A percentile compares a stretch with the other conserved stretches of the same genome.
These are phyloP conservation scores for Alosa sapidissima DNA, from an alignment of 2,797 vertebrate genomes.

Conservation along the genomic window DNA sequence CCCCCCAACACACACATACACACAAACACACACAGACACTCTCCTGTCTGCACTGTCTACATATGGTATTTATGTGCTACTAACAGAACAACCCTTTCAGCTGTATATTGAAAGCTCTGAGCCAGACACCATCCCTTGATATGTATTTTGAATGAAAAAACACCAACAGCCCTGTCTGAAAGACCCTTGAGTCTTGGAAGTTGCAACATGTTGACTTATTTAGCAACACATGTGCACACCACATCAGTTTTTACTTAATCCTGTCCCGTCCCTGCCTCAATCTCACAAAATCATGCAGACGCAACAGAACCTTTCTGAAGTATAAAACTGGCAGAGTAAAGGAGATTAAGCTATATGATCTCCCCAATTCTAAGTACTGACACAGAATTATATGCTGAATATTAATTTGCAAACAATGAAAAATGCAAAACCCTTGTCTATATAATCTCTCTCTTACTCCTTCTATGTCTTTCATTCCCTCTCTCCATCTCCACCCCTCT, in stretches of 20 bases:
- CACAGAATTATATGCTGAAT: background rate
- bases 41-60: background rate
- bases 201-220: background rate
- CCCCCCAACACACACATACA: background rate
- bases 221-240: background rate
- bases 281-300: background rate
- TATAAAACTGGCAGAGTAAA: background rate
- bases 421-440: background rate
- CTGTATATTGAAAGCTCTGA: background rate
- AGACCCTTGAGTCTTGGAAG: background rate
- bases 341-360: background rate
- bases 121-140: no score
- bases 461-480: background rate
- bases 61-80: background rate
- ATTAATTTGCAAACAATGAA: background rate
- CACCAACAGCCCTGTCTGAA: background rate
- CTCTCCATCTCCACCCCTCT: constrained; percentile 25
- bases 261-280: background rate
- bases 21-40: background rate
- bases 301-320: background rate
- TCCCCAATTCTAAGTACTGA: background rate
- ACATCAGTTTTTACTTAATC: background rate
- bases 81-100: no score
- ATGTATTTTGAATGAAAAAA: background rate
- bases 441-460: background rate